A percentile compares a stretch with the other conserved stretches of the same genome.
Evolutionary conservation across 1,140 invertebrate genomes (phyloP).

Genomic region (Brachionus sp.): DNA sequence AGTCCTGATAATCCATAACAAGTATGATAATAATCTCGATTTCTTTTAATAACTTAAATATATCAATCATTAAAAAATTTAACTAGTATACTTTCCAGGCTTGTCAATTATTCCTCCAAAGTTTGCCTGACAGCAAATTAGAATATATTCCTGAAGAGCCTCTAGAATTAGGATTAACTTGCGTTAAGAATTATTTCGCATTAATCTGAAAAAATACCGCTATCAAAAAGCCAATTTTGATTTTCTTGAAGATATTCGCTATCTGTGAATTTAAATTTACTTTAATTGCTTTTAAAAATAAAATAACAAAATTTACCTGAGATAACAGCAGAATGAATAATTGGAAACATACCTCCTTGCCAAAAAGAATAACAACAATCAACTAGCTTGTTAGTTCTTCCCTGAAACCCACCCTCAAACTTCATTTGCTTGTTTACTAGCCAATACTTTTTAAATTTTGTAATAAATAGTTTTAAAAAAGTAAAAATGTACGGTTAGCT

Average conservation of each 20-base stretch:
- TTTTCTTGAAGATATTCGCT: conserved; percentile 3
- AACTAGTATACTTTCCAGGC: conserved; percentile 74
- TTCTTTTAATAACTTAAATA: conserved; percentile 63
- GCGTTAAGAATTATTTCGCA: conserved; percentile 47
- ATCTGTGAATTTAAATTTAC: background rate
- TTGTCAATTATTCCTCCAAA: conserved; percentile 91
- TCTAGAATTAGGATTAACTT: conserved; percentile 49
- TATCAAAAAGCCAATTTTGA: conserved; percentile 45
- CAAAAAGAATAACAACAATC: conserved; percentile 99
- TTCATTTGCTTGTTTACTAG: conserved; percentile 80
- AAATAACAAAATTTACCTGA: background rate
- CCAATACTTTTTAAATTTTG: conserved; percentile 67
- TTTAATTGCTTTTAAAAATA: background rate
- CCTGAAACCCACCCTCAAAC: conserved; percentile 81
- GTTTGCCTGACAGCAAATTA: conserved; percentile 84
- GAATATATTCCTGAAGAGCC: conserved; percentile 88
- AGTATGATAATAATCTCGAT: conserved; percentile 87
- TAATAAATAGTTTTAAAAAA: background rate
- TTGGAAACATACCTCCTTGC: conserved; percentile 85
- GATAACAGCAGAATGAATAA: conserved; percentile 53
- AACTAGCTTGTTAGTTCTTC: conserved; percentile 91
- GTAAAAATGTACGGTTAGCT: conserved; percentile 66
- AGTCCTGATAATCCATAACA: conserved; percentile 93
- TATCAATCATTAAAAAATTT: background rate
- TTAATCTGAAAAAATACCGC: conserved; percentile 47